phyloP scores from a whole-genome alignment of 2,888 invertebrate species.

The Acleris laterana region DNA sequence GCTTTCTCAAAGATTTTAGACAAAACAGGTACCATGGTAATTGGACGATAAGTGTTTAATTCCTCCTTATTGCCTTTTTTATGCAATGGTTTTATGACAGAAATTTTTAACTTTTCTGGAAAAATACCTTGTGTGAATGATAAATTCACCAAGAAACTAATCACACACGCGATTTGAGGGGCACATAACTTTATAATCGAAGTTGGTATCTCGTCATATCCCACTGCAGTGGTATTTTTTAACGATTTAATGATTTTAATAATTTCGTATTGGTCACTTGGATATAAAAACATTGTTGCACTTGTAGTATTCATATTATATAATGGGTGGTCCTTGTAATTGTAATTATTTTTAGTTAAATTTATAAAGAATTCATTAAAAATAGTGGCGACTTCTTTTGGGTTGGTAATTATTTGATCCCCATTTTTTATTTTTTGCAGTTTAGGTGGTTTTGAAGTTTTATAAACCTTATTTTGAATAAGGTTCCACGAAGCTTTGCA shows the following conservation, averaged over 20 bases:
- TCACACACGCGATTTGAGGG: neutral
- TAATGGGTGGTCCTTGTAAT: neutral
- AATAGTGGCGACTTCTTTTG: neutral
- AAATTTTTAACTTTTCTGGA: conserved; percentile 7
- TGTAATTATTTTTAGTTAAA: conserved; percentile 1
- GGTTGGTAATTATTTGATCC: neutral
- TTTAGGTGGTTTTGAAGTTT: neutral
- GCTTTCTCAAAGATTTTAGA: conserved; percentile 25
- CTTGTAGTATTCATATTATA: neutral
- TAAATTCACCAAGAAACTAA: conserved; percentile 10
- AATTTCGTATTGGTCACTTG: neutral
- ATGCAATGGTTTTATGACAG: conserved; percentile 8
- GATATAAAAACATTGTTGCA: conserved; percentile 1
- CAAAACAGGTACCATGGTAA: neutral
- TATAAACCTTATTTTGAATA: neutral
- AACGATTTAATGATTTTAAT: neutral
- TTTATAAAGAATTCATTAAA: conserved; percentile 2
- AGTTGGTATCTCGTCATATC: neutral
- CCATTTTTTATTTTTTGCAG: neutral
- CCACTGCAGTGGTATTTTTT: neutral
- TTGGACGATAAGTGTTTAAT: conserved; percentile 20
- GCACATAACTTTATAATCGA: neutral
- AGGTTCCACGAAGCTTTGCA: conserved; percentile 5
- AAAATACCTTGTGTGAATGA: conserved; percentile 14
- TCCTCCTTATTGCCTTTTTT: conserved; percentile 12